Conservation (phyloP, 1,140 invertebrate genomes). For the Vollenhovia emeryi region DNA sequence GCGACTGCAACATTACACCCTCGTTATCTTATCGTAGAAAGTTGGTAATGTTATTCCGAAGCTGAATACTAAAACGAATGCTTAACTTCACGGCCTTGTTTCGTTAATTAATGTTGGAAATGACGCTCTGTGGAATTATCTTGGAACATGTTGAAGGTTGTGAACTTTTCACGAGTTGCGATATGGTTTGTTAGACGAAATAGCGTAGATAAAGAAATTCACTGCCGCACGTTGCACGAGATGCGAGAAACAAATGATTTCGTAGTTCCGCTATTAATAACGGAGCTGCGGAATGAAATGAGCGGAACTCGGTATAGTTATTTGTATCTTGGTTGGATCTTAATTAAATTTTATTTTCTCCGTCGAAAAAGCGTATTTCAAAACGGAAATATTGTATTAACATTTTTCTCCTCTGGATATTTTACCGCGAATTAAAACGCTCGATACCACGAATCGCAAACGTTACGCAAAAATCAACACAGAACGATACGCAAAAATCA, state of each 20-base stretch:
- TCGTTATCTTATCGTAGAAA: constrained; percentile 22
- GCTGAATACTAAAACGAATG: neutral
- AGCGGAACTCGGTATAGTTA: neutral
- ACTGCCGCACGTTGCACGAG: neutral
- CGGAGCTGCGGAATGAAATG: neutral
- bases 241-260: constrained; percentile 21
- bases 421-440: neutral
- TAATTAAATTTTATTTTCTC: constrained; percentile 41
- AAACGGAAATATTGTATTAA: neutral
- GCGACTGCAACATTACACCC: neutral
- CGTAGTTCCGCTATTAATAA: constrained; percentile 22
- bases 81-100: neutral
- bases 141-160: neutral
- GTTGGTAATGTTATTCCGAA: constrained; percentile 30
- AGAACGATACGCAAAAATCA: too few species aligned
- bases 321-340: constrained; percentile 11
- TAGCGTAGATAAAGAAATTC: constrained; percentile 19
- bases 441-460: neutral
- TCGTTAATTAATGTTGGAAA: constrained; percentile 29
- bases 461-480: neutral
- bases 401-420: neutral
- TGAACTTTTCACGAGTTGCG: neutral
- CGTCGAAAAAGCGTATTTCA: neutral
- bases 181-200: neutral
- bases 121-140: neutral